Percentiles rank a stretch among this genome's conserved stretches.
phyloP scores from a whole-genome alignment of 2,797 vertebrate genomes.

The Gallinago stenura region DNA sequence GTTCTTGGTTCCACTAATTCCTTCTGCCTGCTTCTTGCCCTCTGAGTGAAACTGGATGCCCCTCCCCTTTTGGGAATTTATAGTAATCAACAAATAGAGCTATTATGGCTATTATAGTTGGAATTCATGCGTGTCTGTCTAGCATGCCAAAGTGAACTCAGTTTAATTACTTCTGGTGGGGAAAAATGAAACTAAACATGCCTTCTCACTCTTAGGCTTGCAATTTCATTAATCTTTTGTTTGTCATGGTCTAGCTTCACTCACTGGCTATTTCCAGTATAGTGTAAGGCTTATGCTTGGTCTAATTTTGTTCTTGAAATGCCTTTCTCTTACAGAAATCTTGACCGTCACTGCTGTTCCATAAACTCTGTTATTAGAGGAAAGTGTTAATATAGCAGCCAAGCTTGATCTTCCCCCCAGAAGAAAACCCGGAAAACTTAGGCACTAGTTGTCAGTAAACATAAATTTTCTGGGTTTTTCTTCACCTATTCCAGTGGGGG shows the following conservation, averaged over 20 bases:
- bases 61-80: neutral
- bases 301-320: neutral
- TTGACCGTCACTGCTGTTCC: neutral
- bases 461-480: neutral
- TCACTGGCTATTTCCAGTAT: neutral
- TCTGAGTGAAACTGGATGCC: neutral
- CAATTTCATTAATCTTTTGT: neutral
- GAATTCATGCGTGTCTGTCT: neutral
- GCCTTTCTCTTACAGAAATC: neutral
- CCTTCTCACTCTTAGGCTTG: neutral
- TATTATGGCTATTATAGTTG: neutral
- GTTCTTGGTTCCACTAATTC: conserved; percentile 25
- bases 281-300: neutral
- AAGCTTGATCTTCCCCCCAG: neutral
- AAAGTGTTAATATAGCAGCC: neutral
- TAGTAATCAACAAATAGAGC: neutral
- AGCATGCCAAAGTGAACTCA: neutral
- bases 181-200: neutral
- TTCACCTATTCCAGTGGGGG: neutral
- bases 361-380: neutral
- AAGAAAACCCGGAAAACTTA: neutral
- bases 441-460: neutral
- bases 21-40: neutral
- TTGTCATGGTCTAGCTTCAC: neutral
- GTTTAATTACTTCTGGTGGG: conserved; percentile 10